A percentile compares a stretch with the other conserved stretches of the same genome.
Conservation (phyloP, 2,888 invertebrate genomes). For the Drosophila differens region DNA sequence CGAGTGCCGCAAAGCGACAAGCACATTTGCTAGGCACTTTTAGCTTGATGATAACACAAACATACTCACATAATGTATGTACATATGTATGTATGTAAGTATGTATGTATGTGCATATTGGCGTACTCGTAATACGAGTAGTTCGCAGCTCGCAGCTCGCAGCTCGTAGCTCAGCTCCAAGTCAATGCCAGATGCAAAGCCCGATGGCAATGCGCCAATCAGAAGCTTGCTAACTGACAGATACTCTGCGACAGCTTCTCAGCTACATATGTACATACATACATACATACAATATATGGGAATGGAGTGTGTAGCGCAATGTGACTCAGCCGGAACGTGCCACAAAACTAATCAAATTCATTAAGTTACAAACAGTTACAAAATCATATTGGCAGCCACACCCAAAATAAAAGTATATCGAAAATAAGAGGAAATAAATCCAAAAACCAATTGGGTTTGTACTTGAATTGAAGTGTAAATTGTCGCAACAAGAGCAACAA, state of each 20-base stretch:
- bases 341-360: conserved; percentile 48
- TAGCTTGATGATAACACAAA: conserved; percentile 38
- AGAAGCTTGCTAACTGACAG: conserved; percentile 38
- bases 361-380: conserved; percentile 41
- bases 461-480: conserved; percentile 63
- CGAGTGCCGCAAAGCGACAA: conserved; percentile 31
- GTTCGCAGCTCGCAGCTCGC: conserved; percentile 16
- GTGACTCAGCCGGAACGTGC: conserved; percentile 32
- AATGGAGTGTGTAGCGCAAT: neutral
- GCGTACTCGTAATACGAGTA: conserved; percentile 55
- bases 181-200: conserved; percentile 37
- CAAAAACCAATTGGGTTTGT: conserved; percentile 48
- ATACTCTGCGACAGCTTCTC: conserved; percentile 8
- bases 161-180: conserved; percentile 19
- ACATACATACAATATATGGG: too few relatives aligned
- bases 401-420: conserved; percentile 31
- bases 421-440: conserved; percentile 27
- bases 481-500: conserved; percentile 46
- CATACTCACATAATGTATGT: conserved; percentile 1
- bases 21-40: conserved; percentile 18
- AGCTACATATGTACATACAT: neutral
- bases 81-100: neutral
- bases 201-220: conserved; percentile 50
- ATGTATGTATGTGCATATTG: neutral
- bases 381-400: conserved; percentile 25